A percentile compares a stretch with the other conserved stretches of the same genome.
Evolutionary conservation across 2,888 invertebrate genomes (phyloP).

Genomic region (Melinaea marsaeus): DNA sequence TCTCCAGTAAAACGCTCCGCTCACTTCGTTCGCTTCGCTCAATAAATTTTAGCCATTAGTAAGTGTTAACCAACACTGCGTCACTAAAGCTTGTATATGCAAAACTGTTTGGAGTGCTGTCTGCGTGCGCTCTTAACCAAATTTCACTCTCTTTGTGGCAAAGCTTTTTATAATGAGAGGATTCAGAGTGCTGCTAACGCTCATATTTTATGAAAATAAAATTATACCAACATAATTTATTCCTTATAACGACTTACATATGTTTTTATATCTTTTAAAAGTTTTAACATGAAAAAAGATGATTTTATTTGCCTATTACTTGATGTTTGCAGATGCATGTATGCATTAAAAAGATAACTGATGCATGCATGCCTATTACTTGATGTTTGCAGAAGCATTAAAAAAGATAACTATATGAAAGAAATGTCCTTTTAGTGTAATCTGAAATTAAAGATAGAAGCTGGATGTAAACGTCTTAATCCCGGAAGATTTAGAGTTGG

Average conservation of each 20-base stretch:
- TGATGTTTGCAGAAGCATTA: no score
- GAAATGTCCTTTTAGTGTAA: not conserved
- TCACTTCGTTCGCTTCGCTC: no score
- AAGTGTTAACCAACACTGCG: not conserved
- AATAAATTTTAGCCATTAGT: no score
- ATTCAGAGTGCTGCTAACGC: constrained; percentile 13
- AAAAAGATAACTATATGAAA: no score
- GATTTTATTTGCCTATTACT: no score
- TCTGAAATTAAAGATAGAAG: constrained; percentile 11
- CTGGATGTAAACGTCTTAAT: constrained; percentile 31
- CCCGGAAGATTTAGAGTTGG: constrained; percentile 38
- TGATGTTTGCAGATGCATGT: no score
- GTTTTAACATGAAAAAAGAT: no score
- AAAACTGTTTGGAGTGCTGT: constrained; percentile 18
- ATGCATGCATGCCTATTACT: no score
- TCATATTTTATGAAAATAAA: constrained; percentile 14
- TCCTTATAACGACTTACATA: no score
- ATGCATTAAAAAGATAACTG: no score
- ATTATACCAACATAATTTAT: constrained; percentile 1
- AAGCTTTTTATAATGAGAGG: constrained; percentile 21
- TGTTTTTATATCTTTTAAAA: no score
- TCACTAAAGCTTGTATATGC: not conserved
- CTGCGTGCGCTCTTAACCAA: constrained; percentile 25
- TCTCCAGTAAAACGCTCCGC: no score
- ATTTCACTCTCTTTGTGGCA: constrained; percentile 24